phyloP scores from a whole-genome alignment of 1,140 invertebrate genomes.

The Notospermus geniculatus region DNA sequence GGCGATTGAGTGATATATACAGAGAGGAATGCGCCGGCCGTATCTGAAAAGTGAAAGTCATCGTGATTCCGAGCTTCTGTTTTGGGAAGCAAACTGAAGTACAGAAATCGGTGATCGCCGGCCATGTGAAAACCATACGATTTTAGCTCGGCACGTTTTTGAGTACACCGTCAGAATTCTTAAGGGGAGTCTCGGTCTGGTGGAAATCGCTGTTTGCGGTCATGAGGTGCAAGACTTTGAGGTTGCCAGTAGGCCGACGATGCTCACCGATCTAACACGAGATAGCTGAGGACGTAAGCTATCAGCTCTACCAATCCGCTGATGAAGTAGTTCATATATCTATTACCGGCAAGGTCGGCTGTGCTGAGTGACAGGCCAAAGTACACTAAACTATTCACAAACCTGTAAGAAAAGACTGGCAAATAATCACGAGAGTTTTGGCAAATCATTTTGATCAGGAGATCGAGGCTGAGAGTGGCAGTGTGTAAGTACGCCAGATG shows the following conservation, averaged over 20 bases:
- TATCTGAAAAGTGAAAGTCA: background rate
- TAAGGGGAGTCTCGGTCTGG: too few relatives aligned
- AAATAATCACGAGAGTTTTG: too few relatives aligned
- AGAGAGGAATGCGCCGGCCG: conserved; percentile 11
- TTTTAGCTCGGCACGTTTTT: too few relatives aligned
- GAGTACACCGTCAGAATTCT: too few relatives aligned
- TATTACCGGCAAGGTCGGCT: conserved; percentile 40
- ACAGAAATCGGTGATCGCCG: too few relatives aligned
- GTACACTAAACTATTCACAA: conserved; percentile 64
- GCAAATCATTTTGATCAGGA: too few relatives aligned
- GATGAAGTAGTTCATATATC: conserved; percentile 52
- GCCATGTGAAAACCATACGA: too few relatives aligned
- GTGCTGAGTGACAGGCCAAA: conserved; percentile 65
- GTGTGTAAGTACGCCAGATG: too few relatives aligned
- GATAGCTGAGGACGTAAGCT: conserved; percentile 68
- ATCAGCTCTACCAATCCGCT: conserved; percentile 74
- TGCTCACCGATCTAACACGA: conserved; percentile 63
- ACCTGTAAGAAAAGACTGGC: conserved; percentile 63
- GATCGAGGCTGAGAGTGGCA: too few relatives aligned
- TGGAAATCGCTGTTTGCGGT: background rate
- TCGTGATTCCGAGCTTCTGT: background rate
- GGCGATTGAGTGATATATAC: conserved; percentile 2
- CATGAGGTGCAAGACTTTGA: background rate
- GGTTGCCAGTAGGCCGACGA: too few relatives aligned
- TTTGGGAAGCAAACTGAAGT: too few relatives aligned